Conservation (phyloP, 1,140 invertebrate species). For the Drosophila mauritiana region DNA sequence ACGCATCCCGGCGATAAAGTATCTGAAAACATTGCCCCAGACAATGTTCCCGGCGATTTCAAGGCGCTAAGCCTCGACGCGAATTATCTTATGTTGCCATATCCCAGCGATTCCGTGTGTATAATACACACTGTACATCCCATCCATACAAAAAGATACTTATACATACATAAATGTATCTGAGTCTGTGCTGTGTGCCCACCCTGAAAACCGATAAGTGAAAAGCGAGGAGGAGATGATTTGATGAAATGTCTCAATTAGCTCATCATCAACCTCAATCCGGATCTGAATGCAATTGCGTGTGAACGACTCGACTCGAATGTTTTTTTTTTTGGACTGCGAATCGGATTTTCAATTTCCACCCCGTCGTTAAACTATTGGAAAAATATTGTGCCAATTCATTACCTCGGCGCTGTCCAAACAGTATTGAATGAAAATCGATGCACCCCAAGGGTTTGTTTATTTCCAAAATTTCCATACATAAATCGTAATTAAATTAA, state of each 20-base stretch:
- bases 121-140: too few species aligned
- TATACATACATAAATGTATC: not conserved
- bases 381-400: slow-evolving; percentile 70
- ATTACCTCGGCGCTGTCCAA: slow-evolving; percentile 65
- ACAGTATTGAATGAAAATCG: slow-evolving; percentile 62
- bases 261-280: slow-evolving; percentile 50
- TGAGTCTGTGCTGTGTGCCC: slow-evolving; percentile 26
- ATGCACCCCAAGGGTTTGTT: slow-evolving; percentile 18
- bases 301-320: slow-evolving; percentile 57
- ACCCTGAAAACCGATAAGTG: slow-evolving; percentile 53
- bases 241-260: slow-evolving; percentile 82
- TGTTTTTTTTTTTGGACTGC: slow-evolving; percentile 7
- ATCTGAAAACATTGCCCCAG: slow-evolving; percentile 78
- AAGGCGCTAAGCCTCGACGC: slow-evolving; percentile 68
- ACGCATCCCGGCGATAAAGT: slow-evolving; percentile 79
- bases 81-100: slow-evolving; percentile 73
- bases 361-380: slow-evolving; percentile 41
- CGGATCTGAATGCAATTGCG: slow-evolving; percentile 42
- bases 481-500: slow-evolving; percentile 82
- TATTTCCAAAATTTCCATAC: slow-evolving; percentile 57
- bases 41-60: slow-evolving; percentile 64
- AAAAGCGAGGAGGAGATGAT: slow-evolving; percentile 54
- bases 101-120: slow-evolving; percentile 15
- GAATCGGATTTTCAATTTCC: slow-evolving; percentile 8
- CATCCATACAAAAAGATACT: too few species aligned